phyloP scores from a whole-genome alignment of 2,888 invertebrate species.

The Ormyrus rosae region DNA sequence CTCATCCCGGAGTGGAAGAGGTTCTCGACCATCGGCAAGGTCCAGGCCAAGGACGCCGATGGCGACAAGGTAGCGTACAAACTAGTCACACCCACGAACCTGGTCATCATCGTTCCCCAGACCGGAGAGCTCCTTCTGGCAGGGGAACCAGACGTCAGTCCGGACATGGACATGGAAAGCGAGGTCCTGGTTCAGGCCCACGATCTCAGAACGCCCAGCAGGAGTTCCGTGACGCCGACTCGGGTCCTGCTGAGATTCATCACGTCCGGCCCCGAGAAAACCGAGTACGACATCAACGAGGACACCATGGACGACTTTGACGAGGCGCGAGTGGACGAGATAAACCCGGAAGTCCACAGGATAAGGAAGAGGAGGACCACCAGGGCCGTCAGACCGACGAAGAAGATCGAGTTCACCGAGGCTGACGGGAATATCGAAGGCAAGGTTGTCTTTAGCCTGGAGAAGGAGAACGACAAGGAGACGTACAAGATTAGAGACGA shows the following conservation, averaged over 20 bases:
- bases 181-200: constrained; percentile 89
- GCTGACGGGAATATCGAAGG: constrained; percentile 93
- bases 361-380: constrained; percentile 80
- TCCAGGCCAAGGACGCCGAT: constrained; percentile 92
- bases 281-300: background rate
- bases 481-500: constrained; percentile 95
- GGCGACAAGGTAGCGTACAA: constrained; percentile 95
- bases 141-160: constrained; percentile 83
- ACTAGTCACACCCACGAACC: constrained; percentile 86
- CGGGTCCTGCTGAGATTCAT: constrained; percentile 86
- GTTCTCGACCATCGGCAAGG: constrained; percentile 89
- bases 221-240: constrained; percentile 83
- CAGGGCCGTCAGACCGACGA: constrained; percentile 94
- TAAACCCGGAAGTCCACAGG: constrained; percentile 67
- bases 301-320: constrained; percentile 10
- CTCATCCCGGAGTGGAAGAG: constrained; percentile 82
- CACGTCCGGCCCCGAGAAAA: constrained; percentile 63
- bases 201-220: constrained; percentile 86
- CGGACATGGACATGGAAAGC: constrained; percentile 78
- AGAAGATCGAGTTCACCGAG: constrained; percentile 93
- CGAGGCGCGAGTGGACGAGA: constrained; percentile 3
- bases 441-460: constrained; percentile 91
- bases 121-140: constrained; percentile 92
- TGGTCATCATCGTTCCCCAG: constrained; percentile 93
- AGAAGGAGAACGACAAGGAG: constrained; percentile 94